A percentile compares a stretch with the other conserved stretches of the same genome.
These are phyloP conservation scores for Trachymyrmex septentrionalis DNA, from an alignment of 1,140 invertebrate species.

Conservation along the genomic window DNA sequence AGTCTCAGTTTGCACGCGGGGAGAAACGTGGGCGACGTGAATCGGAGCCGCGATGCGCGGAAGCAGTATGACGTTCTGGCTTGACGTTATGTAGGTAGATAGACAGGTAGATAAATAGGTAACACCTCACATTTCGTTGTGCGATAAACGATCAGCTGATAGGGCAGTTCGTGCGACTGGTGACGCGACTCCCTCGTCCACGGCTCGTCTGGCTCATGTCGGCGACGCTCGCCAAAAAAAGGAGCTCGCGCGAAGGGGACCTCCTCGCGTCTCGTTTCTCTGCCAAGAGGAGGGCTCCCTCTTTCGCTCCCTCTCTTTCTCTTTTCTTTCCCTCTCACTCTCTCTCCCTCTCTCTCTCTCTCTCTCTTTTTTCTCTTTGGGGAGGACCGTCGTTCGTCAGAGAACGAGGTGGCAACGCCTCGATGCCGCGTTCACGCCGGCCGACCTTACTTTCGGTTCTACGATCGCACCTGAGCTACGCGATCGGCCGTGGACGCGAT, in stretches of 20 bases:
- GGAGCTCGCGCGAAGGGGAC: constrained; percentile 9
- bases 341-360: neutral
- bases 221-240: constrained; percentile 45
- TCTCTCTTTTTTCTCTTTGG: neutral
- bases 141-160: constrained; percentile 72
- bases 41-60: neutral
- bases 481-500: constrained; percentile 33
- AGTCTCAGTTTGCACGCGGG: constrained; percentile 24
- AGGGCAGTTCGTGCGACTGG: constrained; percentile 25
- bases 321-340: neutral
- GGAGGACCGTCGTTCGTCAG: constrained; percentile 48
- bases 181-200: constrained; percentile 35
- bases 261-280: neutral
- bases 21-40: constrained; percentile 24
- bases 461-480: constrained; percentile 34
- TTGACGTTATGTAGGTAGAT: neutral
- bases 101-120: neutral
- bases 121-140: constrained; percentile 64
- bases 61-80: constrained; percentile 31
- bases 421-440: constrained; percentile 45
- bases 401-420: constrained; percentile 61
- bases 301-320: neutral
- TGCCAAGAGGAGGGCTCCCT: neutral
- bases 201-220: constrained; percentile 50
- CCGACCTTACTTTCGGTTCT: constrained; percentile 21